Evolutionary conservation across 2,888 invertebrate species (phyloP), one percentile per base, ranked within the genome.

Genomic region (Hyposoter dolosus): DNA sequence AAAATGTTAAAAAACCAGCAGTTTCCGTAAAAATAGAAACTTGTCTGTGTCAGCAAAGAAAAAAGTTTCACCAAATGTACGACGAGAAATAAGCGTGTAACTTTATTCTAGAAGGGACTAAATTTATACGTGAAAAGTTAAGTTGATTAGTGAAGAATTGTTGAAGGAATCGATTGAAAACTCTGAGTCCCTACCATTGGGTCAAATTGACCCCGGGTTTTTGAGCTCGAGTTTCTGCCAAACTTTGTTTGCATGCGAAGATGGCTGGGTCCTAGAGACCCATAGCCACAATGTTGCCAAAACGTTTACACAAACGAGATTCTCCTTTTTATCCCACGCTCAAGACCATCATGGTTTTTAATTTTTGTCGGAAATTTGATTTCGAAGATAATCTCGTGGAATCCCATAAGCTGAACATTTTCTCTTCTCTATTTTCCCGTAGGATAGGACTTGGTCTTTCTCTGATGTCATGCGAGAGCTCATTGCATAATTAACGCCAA

Each of bases 401-500:
- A 90, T 90, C 86, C 88, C 90, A 88, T 77, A 71, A 84, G 76
- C 75, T 32, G 53, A 88, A 10, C 53, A 53, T 50, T 88, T 87
- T 69, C 75, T 74, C 82, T 23, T 43, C 47, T 47, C 68, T 65
- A 53, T 53, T 76, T 85, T 76, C 78, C 65, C 60, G 50, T 60
- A 88, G 40, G 56, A 60, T 60, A 35, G 56, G 56, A 56, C 74
- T 43, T 71, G 43, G 50, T 86, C 80, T 81, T 81, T 86, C 81
- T 91, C 89, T 92, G 90, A 92, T 92, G 92, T 92, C 90, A 92
- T 89, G 88, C 88, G 82, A 89, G 86, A 75, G 85, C 75, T 85
- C 84, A 89, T 93, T 93, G 90, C 92, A 92, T 92, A 93, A 92
- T 92, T 90, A 90, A 90, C 88, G 89, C 91, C 90, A 92, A 92